Evolutionary conservation across 1,140 invertebrate species (phyloP).

Genomic region (Drosophila punjabiensis): DNA sequence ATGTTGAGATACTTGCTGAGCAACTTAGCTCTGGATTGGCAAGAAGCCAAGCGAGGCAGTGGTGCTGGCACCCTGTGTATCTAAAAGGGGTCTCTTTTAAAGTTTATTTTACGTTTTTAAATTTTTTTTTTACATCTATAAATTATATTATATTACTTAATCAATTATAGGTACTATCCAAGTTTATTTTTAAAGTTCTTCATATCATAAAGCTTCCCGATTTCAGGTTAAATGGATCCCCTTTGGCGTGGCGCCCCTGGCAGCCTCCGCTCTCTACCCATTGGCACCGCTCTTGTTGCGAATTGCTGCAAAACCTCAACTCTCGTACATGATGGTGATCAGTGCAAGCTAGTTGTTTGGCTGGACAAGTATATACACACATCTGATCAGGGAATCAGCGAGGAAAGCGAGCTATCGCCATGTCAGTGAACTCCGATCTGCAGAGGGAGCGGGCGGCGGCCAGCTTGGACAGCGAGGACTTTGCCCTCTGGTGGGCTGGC

Average conservation of each 20-base stretch:
- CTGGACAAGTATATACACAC: background rate
- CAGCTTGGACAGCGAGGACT: constrained; percentile 90
- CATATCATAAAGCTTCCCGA: background rate
- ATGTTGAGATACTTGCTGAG: background rate
- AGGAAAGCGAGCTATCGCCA: constrained; percentile 4
- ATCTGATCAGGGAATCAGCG: too few species aligned
- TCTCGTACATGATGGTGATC: background rate
- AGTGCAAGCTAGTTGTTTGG: constrained; percentile 1
- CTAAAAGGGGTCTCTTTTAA: background rate
- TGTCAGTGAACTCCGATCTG: constrained; percentile 87
- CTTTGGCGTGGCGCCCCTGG: background rate
- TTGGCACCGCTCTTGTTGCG: background rate
- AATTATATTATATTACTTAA: background rate
- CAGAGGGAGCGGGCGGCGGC: constrained; percentile 90
- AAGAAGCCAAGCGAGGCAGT: background rate
- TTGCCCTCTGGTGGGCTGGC: constrained; percentile 93
- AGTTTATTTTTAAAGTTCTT: too few species aligned
- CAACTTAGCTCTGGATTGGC: background rate
- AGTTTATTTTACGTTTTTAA: background rate
- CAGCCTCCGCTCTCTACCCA: background rate
- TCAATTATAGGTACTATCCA: background rate
- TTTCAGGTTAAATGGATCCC: background rate
- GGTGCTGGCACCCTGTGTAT: background rate
- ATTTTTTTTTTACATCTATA: background rate
- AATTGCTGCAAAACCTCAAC: background rate